Percentiles rank a stretch among this genome's conserved stretches.
Evolutionary conservation across 1,140 invertebrate genomes (phyloP).

Genomic region (Pemphigus obesinymphae): DNA sequence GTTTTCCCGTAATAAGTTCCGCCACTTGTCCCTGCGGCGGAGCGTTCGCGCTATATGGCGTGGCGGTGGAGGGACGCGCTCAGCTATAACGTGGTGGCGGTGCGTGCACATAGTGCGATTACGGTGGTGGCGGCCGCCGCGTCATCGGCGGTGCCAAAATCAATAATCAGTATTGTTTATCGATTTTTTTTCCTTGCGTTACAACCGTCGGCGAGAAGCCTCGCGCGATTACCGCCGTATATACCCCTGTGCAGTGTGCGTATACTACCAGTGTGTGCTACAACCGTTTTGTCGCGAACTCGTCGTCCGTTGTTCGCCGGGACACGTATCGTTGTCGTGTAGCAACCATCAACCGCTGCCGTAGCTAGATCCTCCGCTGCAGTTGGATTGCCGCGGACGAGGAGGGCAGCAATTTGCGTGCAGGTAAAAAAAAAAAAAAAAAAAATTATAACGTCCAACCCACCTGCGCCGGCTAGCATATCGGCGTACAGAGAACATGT

Average conservation of each 20-base stretch:
- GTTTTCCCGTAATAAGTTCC: background rate
- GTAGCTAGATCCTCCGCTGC: background rate
- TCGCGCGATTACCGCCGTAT: slow-evolving; percentile 12
- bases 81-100: background rate
- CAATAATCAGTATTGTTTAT: slow-evolving; percentile 42
- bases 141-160: slow-evolving; percentile 40
- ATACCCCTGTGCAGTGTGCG: background rate
- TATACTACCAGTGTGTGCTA: background rate
- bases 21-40: background rate
- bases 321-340: background rate
- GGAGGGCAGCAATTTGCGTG: background rate
- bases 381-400: background rate
- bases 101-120: slow-evolving; percentile 2
- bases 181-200: slow-evolving; percentile 37
- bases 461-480: too few species aligned
- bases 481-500: too few species aligned
- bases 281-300: background rate
- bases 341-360: background rate
- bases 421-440: slow-evolving; percentile 4
- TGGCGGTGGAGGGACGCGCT: background rate
- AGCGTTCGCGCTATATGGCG: background rate
- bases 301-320: background rate
- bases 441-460: too few species aligned
- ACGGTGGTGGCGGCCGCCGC: slow-evolving; percentile 15
- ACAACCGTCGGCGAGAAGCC: slow-evolving; percentile 22